Conservation (phyloP, 2,797 vertebrate genomes). For the Rhinella marina region DNA sequence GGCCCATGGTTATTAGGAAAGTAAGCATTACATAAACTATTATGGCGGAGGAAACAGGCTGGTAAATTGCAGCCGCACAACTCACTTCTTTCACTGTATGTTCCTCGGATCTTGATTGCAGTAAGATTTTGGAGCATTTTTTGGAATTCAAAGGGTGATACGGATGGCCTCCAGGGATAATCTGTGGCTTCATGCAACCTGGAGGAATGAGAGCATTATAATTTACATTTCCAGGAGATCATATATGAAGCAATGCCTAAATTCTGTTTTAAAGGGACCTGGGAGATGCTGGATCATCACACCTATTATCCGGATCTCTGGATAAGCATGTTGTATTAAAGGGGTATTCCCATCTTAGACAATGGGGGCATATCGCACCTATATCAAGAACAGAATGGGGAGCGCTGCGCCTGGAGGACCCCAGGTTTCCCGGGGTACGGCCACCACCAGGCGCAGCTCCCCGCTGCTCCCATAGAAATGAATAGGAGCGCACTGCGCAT, state of each 20-base stretch:
- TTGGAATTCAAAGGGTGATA: conserved; percentile 89
- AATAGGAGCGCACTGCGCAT: too few species aligned
- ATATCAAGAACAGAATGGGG: too few species aligned
- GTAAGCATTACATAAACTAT: not conserved
- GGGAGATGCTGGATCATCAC: not conserved
- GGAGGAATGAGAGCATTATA: not conserved
- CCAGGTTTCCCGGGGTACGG: too few species aligned
- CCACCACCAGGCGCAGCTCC: too few species aligned
- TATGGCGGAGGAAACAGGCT: not conserved
- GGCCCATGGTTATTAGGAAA: not conserved
- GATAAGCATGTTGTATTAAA: not conserved
- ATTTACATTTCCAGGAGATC: not conserved
- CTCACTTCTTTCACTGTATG: conserved; percentile 93
- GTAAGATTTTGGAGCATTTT: conserved; percentile 94
- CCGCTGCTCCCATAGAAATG: too few species aligned
- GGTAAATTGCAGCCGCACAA: not conserved
- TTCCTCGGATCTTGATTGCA: conserved; percentile 92
- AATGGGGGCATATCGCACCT: too few species aligned
- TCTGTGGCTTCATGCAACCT: conserved; percentile 92
- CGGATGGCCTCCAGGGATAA: conserved; percentile 89
- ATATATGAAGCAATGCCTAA: not conserved
- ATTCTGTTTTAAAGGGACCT: not conserved
- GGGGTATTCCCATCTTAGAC: too few species aligned
- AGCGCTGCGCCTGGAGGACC: too few species aligned
- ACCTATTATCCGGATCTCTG: too few species aligned